Evolutionary conservation across 1,140 invertebrate genomes (phyloP).

Genomic region (Drosophila hydei): DNA sequence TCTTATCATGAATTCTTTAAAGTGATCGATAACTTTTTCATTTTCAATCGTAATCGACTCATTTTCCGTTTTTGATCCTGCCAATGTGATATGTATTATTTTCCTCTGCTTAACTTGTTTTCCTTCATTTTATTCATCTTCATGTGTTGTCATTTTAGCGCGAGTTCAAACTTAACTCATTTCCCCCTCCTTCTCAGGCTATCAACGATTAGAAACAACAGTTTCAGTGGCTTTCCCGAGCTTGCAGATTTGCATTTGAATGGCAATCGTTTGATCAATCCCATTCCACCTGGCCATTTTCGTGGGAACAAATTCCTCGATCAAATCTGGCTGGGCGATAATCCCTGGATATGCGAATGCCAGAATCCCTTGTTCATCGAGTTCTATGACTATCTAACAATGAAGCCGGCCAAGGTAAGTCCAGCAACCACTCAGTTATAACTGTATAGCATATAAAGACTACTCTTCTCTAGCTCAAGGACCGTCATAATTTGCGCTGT

Average conservation of each 20-base stretch:
- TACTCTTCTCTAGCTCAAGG: too few species aligned
- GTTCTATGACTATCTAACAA: conserved; percentile 86
- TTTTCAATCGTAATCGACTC: too few species aligned
- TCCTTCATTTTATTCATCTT: too few species aligned
- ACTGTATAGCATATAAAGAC: too few species aligned
- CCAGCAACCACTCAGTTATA: too few species aligned
- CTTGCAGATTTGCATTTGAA: conserved; percentile 84
- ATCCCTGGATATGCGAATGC: conserved; percentile 90
- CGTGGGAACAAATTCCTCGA: conserved; percentile 86
- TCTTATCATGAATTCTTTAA: too few species aligned
- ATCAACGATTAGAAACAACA: conserved; percentile 18
- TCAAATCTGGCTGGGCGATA: conserved; percentile 86
- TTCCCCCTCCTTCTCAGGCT: conserved; percentile 43
- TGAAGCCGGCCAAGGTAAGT: conserved; percentile 85
- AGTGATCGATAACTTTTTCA: too few species aligned
- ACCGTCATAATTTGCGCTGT: conserved; percentile 84
- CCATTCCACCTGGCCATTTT: conserved; percentile 86
- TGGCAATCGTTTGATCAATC: conserved; percentile 88
- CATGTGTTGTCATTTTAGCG: too few species aligned
- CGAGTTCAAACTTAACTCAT: not conserved
- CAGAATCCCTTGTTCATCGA: conserved; percentile 85
- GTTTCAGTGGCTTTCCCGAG: conserved; percentile 24
- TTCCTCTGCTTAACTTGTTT: too few species aligned
- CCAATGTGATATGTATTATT: too few species aligned
- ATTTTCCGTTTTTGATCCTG: too few species aligned